Conservation (phyloP, 2,113 vertebrate species). For the Isichthys henryi region DNA sequence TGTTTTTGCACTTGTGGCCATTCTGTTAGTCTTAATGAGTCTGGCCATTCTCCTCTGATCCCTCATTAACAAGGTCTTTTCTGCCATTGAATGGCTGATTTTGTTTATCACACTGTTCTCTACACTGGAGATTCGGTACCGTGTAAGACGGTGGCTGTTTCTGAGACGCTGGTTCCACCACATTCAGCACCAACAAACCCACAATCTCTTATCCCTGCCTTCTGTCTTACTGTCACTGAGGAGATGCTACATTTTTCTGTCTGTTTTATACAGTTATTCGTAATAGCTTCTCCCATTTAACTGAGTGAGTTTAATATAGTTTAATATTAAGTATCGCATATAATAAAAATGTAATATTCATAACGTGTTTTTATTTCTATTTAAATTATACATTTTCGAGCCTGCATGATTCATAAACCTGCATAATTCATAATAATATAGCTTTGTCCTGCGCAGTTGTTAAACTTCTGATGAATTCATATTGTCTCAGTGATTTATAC, state of each 20-base stretch:
- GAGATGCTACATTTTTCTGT: neutral
- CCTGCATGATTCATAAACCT: neutral
- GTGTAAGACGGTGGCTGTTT: neutral
- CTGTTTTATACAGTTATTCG: neutral
- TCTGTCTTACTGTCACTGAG: neutral
- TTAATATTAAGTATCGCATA: neutral
- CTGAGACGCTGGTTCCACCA: neutral
- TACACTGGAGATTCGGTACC: neutral
- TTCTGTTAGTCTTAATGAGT: neutral
- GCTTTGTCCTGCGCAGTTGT: neutral
- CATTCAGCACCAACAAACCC: neutral
- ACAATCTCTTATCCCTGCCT: neutral
- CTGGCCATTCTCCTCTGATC: neutral
- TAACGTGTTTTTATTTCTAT: neutral
- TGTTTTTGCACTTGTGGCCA: neutral
- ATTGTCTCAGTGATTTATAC: neutral
- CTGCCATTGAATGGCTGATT: neutral
- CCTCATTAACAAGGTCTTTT: neutral
- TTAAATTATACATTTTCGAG: neutral
- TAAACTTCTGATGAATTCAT: neutral
- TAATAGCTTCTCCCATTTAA: neutral
- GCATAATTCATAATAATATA: neutral
- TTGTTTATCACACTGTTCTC: neutral
- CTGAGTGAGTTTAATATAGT: neutral
- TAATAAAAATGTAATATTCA: neutral